A percentile compares a stretch with the other conserved stretches of the same genome.
These are phyloP conservation scores for Gasterosteus aculeatus DNA, from an alignment of 2,113 vertebrate species.

Conservation along the genomic window DNA sequence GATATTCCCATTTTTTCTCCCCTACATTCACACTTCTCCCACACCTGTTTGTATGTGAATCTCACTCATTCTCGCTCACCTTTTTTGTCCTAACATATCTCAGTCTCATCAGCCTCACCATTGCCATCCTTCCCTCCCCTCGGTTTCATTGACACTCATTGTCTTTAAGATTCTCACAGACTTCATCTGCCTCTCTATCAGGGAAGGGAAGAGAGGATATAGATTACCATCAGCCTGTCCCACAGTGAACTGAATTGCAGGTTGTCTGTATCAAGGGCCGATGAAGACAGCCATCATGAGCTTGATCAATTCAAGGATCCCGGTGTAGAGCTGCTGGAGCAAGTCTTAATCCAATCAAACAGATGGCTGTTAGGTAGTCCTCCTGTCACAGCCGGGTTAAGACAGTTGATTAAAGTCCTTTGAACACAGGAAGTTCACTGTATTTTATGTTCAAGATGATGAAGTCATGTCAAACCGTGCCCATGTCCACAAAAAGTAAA, in stretches of 20 bases:
- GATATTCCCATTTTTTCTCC: background rate
- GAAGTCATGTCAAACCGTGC: background rate
- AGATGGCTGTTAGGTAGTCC: background rate
- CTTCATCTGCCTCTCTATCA: background rate
- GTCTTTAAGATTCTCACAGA: constrained; percentile 10
- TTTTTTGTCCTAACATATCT: background rate
- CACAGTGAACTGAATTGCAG: background rate
- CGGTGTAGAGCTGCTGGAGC: constrained; percentile 12
- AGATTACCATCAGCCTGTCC: background rate
- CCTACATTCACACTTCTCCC: background rate
- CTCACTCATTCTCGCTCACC: background rate
- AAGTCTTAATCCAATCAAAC: constrained; percentile 10
- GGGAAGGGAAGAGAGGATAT: constrained; percentile 10
- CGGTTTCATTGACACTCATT: background rate
- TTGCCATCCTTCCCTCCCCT: background rate
- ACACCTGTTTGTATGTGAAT: background rate
- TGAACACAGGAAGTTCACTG: background rate
- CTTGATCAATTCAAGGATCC: constrained; percentile 18
- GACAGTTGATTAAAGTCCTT: constrained; percentile 16
- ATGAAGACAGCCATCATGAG: constrained; percentile 13
- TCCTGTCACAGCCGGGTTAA: background rate
- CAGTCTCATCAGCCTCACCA: background rate
- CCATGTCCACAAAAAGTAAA: background rate
- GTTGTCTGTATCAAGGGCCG: constrained; percentile 19
- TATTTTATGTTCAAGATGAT: background rate